Percentiles rank a stretch among this genome's conserved stretches.
Evolutionary conservation across 2,113 vertebrate genomes (phyloP).

Genomic region (Spea bombifrons): DNA sequence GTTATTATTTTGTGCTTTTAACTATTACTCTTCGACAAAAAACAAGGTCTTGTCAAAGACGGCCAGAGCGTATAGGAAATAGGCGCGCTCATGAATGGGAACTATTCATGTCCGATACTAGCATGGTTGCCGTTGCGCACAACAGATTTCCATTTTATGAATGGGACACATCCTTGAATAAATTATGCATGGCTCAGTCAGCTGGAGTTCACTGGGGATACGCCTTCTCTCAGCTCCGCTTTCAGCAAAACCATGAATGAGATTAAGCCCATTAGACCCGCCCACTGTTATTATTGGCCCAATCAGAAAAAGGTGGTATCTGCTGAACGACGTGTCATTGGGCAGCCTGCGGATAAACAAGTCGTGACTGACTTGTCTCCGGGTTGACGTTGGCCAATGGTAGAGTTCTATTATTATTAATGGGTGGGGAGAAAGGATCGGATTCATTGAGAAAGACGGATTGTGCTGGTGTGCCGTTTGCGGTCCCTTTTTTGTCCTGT

Average conservation of each 20-base stretch:
- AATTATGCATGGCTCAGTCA: neutral
- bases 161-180: neutral
- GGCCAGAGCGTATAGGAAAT: no score
- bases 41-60: no score
- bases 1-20: no score
- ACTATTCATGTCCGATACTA: no score
- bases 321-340: neutral
- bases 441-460: constrained; percentile 2
- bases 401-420: neutral
- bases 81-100: no score
- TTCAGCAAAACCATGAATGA: neutral
- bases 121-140: neutral
- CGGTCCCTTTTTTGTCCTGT: neutral
- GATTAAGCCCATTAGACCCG: neutral
- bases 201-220: neutral
- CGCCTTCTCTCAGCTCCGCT: neutral
- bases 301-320: neutral
- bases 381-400: neutral
- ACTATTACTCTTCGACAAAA: no score
- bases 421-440: neutral
- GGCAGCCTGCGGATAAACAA: neutral
- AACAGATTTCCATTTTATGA: neutral
- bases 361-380: neutral
- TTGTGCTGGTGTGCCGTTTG: neutral
- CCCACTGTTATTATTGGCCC: neutral